Conservation (phyloP, 1,140 invertebrate species). For the Eumaeus atala region DNA sequence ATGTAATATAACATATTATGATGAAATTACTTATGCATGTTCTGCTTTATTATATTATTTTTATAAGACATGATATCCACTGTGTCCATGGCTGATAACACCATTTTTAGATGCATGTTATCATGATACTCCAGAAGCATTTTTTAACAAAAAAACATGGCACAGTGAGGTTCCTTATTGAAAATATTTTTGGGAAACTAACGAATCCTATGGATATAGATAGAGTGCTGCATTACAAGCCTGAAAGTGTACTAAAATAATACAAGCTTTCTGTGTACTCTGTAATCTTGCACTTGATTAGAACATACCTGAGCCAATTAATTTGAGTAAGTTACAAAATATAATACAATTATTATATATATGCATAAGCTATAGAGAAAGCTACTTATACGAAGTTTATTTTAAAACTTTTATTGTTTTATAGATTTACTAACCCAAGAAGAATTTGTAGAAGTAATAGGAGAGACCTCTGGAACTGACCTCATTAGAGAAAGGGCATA, state of each 20-base stretch:
- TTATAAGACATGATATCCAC: constrained; percentile 50
- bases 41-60: no score
- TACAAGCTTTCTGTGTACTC: constrained; percentile 17
- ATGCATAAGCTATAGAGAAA: background rate
- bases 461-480: background rate
- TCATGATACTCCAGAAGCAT: constrained; percentile 25
- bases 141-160: constrained; percentile 35
- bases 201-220: constrained; percentile 38
- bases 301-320: background rate
- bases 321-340: background rate
- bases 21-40: no score
- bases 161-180: constrained; percentile 35
- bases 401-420: background rate
- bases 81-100: constrained; percentile 52
- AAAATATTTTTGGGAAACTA: constrained; percentile 50
- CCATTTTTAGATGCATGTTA: constrained; percentile 32
- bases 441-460: background rate
- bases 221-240: constrained; percentile 21
- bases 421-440: no score
- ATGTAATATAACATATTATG: no score
- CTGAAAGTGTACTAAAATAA: constrained; percentile 16
- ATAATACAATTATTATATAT: no score
- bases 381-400: background rate
- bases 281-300: constrained; percentile 14
- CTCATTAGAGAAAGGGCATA: background rate